Evolutionary conservation across 2,797 vertebrate genomes (phyloP), one percentile per base, ranked within the genome.

Genomic region (Silurus aristotelis): DNA sequence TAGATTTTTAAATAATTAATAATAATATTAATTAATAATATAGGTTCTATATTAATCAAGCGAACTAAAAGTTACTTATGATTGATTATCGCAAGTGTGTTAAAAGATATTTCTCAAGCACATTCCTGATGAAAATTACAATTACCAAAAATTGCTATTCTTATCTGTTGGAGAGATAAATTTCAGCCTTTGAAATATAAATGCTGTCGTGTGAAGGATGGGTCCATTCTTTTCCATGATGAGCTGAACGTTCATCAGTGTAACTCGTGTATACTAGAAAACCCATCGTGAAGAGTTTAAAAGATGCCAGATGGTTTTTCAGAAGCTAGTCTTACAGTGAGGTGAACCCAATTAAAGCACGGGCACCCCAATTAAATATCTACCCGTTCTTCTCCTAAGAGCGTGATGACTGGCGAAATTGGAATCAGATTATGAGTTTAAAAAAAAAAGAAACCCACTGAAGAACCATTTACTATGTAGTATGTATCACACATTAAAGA

Each of bases 261-360:
- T 93, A 93, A 93, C 93, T 92, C 92, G 93, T 93, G 91, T 88
- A 90, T 67, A 75, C 89, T 91, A 91, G 92, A 94, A 95, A 93
- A 90, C 92, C 52, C 86, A 91, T 91, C 80, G 87, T 91, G 90
- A 89, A 86, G 14, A 92, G 90, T 90, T 93, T 94, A 93, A 93
- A 93, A 93, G 92, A 93, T 92, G 90, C 92, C 92, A 89, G 88
- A 89, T 90, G 92, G 91, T 91, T 92, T 93, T 91, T 93, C 92
- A 92, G 92, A 88, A 94, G 93, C 92, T 92, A 93, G 95, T 95
- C 94, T 94, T 93, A 93, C 94, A 93, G 95, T 94, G 94, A 94
- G 94, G 93, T 92, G 90, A 95, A 95, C 94, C 94, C 95, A 96
- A 95, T 96, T 95, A 95, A 95, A 93, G 93, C 92, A 84, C 80